phyloP scores from a whole-genome alignment of 2,113 vertebrate genomes.

The Psittacula cyanocephala region DNA sequence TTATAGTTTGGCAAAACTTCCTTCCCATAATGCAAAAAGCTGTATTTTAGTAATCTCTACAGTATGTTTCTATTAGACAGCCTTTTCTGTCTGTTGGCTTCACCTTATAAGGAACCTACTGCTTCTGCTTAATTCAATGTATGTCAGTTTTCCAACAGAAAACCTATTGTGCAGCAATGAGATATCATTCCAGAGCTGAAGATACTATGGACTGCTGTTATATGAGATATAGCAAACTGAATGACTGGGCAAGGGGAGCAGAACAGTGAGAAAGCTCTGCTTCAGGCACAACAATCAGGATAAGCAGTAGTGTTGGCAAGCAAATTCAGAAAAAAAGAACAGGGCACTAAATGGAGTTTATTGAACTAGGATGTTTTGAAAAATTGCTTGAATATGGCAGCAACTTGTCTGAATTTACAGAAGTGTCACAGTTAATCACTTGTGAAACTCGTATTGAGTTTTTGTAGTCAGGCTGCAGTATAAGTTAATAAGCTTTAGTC shows the following conservation, averaged over 20 bases:
- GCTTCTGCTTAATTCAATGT: neutral
- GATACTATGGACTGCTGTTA: neutral
- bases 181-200: neutral
- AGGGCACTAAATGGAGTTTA: neutral
- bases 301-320: neutral
- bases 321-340: neutral
- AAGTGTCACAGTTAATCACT: neutral
- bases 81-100: neutral
- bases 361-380: neutral
- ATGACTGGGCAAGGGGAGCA: neutral
- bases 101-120: neutral
- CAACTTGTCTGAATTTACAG: neutral
- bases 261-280: neutral
- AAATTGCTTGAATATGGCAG: neutral
- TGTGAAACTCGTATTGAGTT: neutral
- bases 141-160: neutral
- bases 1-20: neutral
- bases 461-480: neutral
- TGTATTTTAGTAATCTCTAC: neutral
- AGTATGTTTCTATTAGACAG: neutral
- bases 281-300: neutral
- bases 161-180: neutral
- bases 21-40: neutral
- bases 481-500: neutral
- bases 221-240: neutral